Percentiles rank a stretch among this genome's conserved stretches.
Conservation (phyloP, 2,113 vertebrate genomes). For the Trogon surrucura region DNA sequence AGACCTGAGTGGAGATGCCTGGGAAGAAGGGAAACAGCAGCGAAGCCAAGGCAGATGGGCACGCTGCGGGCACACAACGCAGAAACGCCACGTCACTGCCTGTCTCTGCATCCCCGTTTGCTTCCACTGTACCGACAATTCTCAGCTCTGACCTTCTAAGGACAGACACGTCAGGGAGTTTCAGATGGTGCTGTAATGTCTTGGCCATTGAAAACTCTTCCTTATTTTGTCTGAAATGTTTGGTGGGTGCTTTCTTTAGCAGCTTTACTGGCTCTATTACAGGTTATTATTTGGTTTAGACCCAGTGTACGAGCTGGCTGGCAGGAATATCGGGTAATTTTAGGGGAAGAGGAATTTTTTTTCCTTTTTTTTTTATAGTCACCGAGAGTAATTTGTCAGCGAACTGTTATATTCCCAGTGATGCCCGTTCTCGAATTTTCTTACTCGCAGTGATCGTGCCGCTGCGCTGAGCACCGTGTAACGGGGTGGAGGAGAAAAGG, state of each 20-base stretch:
- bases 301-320: not conserved
- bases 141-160: slow-evolving; percentile 7
- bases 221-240: slow-evolving; percentile 65
- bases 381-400: not conserved
- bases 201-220: slow-evolving; percentile 52
- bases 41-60: slow-evolving; percentile 25
- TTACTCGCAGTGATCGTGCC: not conserved
- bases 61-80: not conserved
- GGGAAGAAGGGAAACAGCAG: slow-evolving; percentile 2
- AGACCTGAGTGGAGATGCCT: not conserved
- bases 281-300: slow-evolving; percentile 15
- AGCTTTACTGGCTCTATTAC: slow-evolving; percentile 11
- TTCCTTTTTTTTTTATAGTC: not conserved
- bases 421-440: not conserved
- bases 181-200: slow-evolving; percentile 66
- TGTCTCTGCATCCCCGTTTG: not conserved
- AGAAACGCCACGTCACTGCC: not conserved
- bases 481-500: not conserved
- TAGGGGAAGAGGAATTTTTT: not conserved
- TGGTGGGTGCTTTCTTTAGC: slow-evolving; percentile 47
- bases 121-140: not conserved
- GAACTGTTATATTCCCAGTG: not conserved
- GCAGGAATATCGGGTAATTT: slow-evolving; percentile 24
- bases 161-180: slow-evolving; percentile 21
- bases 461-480: not conserved